A percentile compares a stretch with the other conserved stretches of the same genome.
Conservation (phyloP, 2,888 invertebrate species). For the Sinentomon sp. region DNA sequence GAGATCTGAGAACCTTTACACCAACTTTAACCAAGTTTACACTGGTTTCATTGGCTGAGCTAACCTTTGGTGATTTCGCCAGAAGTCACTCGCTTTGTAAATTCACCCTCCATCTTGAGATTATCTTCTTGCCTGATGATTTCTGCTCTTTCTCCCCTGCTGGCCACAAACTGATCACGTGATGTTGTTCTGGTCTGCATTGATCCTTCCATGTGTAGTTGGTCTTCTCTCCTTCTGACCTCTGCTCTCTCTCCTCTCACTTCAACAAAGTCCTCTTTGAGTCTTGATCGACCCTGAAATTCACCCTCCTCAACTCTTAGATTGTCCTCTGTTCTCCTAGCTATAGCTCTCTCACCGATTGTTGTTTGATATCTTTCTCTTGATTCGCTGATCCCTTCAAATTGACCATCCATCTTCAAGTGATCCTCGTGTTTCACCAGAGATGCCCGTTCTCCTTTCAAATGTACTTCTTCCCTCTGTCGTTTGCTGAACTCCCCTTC, state of each 20-base stretch:
- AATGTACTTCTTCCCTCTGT: slow-evolving; percentile 7
- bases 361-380: slow-evolving; percentile 21
- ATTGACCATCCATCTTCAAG: slow-evolving; percentile 34
- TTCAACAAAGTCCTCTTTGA: slow-evolving; percentile 20
- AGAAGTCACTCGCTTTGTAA: slow-evolving; percentile 18
- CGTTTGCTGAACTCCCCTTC: slow-evolving; percentile 27
- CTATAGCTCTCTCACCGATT: slow-evolving; percentile 17
- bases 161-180: too few relatives aligned
- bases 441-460: slow-evolving; percentile 15
- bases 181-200: too few relatives aligned
- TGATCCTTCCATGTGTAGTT: too few relatives aligned
- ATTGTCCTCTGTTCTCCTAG: slow-evolving; percentile 25
- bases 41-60: too few relatives aligned
- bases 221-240: slow-evolving; percentile 2
- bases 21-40: too few relatives aligned
- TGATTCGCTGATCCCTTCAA: slow-evolving; percentile 29
- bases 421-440: not conserved
- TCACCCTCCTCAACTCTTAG: slow-evolving; percentile 21
- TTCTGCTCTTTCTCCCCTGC: slow-evolving; percentile 20
- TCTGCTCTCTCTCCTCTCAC: slow-evolving; percentile 7
- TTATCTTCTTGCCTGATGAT: slow-evolving; percentile 24
- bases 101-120: slow-evolving; percentile 30
- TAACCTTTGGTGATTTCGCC: too few relatives aligned
- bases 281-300: slow-evolving; percentile 20
- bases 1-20: too few relatives aligned